A percentile compares a stretch with the other conserved stretches of the same genome.
These are phyloP conservation scores for Stylophora pistillata DNA, from an alignment of 64 coral and sea anemone species.

Conservation along the genomic window DNA sequence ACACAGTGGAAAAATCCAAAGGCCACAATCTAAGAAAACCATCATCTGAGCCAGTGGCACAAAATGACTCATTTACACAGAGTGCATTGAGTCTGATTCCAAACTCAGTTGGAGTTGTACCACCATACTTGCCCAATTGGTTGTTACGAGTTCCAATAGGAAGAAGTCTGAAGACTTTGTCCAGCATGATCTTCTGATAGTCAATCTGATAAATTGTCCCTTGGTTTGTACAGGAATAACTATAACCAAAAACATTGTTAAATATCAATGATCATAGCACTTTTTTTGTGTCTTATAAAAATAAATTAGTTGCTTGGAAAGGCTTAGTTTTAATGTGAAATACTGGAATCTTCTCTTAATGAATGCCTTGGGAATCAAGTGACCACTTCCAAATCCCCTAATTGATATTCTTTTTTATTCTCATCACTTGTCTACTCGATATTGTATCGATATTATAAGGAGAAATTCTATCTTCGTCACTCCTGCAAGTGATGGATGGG, in stretches of 20 bases:
- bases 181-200: slow-evolving; percentile 77
- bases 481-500: too few species aligned
- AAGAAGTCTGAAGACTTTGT: slow-evolving; percentile 82
- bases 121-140: slow-evolving; percentile 61
- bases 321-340: too few species aligned
- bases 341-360: too few species aligned
- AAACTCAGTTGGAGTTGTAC: slow-evolving; percentile 69
- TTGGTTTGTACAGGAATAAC: slow-evolving; percentile 79
- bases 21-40: slow-evolving; percentile 91
- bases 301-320: too few species aligned
- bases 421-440: too few species aligned
- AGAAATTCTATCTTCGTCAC: too few species aligned
- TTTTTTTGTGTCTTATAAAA: too few species aligned
- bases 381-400: too few species aligned
- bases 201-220: slow-evolving; percentile 86
- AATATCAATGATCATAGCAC: neutral
- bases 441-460: too few species aligned
- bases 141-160: slow-evolving; percentile 72
- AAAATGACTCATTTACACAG: slow-evolving; percentile 93
- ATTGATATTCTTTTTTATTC: too few species aligned
- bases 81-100: slow-evolving; percentile 79
- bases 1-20: slow-evolving; percentile 84
- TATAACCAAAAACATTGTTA: slow-evolving; percentile 23
- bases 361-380: too few species aligned
- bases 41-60: slow-evolving; percentile 94